phyloP scores from a whole-genome alignment of 2,113 vertebrate genomes.

The Plecotus auritus region DNA sequence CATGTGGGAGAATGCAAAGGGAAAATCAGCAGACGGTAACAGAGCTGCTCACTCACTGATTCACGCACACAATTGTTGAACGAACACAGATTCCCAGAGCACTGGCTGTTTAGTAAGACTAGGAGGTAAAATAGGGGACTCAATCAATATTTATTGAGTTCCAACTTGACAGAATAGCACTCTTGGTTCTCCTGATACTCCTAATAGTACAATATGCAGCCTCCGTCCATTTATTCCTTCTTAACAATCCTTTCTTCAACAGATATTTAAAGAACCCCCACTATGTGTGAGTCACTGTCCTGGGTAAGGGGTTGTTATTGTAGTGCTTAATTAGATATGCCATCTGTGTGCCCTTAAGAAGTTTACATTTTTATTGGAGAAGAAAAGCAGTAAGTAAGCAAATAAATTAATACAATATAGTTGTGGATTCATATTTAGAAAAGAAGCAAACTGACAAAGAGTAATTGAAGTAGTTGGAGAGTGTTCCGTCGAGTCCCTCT shows the following conservation, averaged over 20 bases:
- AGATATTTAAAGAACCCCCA: not conserved
- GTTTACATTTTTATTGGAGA: not conserved
- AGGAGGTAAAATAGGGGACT: not conserved
- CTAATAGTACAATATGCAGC: not conserved
- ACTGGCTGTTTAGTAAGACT: not conserved
- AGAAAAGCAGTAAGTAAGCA: not conserved
- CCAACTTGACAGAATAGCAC: not conserved
- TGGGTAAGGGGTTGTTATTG: not conserved
- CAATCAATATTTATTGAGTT: slow-evolving; percentile 8
- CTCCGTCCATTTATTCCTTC: not conserved
- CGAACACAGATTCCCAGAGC: not conserved
- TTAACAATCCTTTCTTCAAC: not conserved
- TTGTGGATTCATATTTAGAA: not conserved
- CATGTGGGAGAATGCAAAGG: not conserved
- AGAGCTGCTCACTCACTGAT: not conserved
- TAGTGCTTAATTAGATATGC: not conserved
- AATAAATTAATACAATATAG: not conserved
- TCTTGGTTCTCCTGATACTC: not conserved
- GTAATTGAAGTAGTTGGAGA: not conserved
- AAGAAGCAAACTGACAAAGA: not conserved
- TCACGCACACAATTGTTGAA: not conserved
- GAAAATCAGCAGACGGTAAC: not conserved
- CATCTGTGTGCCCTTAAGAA: not conserved
- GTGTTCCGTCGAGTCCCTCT: not conserved
- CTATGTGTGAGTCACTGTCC: not conserved